phyloP scores from a whole-genome alignment of 2,113 vertebrate genomes.

The Xenopus tropicalis region UCB_Xtro_10.0 CM004451.2:88284501-88285000 shows the following conservation, averaged over 20 bases:
- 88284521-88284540: conserved; percentile 95
- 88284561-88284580: conserved; percentile 54
- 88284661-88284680: conserved; percentile 76
- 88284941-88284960: too few relatives aligned
- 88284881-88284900: conserved; percentile 72
- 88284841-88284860: too few relatives aligned
- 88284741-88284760: conserved; percentile 95
- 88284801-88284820: conserved; percentile 84
- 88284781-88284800: conserved; percentile 54
- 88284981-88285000: conserved; percentile 81
- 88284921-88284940: conserved; percentile 88
- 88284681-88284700: too few relatives aligned
- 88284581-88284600: conserved; percentile 84
- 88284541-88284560: too few relatives aligned
- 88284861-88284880: too few relatives aligned
- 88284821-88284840: conserved; percentile 80
- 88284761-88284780: too few relatives aligned
- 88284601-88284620: conserved; percentile 80
- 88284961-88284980: too few relatives aligned
- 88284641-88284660: too few relatives aligned
- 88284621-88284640: too few relatives aligned
- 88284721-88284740: conserved; percentile 59
- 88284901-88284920: conserved; percentile 73
- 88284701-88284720: too few relatives aligned
- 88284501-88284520: conserved; percentile 65